Conservation (phyloP, 2,113 vertebrate species). For the Zosterops japonicus region DNA sequence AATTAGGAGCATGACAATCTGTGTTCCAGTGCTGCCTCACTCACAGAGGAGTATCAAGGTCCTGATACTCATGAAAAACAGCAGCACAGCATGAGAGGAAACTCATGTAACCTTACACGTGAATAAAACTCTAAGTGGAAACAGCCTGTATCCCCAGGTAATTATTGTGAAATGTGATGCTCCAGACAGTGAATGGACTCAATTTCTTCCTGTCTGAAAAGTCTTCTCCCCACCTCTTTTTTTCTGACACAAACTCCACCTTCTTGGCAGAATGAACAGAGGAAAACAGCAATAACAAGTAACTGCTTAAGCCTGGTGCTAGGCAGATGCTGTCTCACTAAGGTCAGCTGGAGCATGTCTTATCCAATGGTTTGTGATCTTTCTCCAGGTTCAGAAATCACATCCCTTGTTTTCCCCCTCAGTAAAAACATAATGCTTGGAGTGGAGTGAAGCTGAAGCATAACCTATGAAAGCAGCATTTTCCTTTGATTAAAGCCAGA, state of each 20-base stretch:
- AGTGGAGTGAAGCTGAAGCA: background rate
- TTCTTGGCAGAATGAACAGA: conserved; percentile 13
- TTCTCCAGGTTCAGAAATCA: background rate
- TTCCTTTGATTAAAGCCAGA: background rate
- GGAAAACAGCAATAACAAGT: background rate
- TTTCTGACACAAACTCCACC: background rate
- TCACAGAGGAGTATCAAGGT: background rate
- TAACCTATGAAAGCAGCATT: background rate
- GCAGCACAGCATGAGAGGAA: background rate
- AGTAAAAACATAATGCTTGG: background rate
- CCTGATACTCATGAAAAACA: background rate
- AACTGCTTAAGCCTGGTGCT: background rate
- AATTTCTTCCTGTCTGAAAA: background rate
- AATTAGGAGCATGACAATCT: background rate
- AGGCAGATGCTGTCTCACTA: background rate
- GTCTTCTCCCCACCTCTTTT: background rate
- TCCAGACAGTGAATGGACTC: background rate
- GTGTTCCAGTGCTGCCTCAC: background rate
- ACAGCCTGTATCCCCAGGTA: background rate
- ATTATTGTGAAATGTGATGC: background rate
- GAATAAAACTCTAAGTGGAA: background rate
- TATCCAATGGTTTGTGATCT: background rate
- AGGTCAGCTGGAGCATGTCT: background rate
- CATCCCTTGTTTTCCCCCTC: background rate
- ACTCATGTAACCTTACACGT: background rate